Conservation (phyloP, 2,888 invertebrate species). For the Synanthedon tipuliformis region DNA sequence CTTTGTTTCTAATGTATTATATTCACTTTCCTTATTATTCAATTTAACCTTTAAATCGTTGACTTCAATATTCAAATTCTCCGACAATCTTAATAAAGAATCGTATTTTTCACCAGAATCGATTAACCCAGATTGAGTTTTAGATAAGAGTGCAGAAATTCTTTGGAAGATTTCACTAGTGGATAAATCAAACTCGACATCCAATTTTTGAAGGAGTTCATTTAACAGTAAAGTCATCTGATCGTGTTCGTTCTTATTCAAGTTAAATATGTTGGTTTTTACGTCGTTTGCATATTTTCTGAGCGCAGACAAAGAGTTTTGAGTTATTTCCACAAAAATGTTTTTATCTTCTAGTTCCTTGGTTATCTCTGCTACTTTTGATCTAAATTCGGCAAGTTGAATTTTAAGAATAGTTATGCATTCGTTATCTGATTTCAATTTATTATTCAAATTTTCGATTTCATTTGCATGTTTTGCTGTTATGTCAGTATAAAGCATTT, state of each 20-base stretch:
- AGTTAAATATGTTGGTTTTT: constrained; percentile 7
- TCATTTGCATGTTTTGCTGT: constrained; percentile 39
- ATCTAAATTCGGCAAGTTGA: constrained; percentile 19
- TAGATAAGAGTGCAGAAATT: constrained; percentile 22
- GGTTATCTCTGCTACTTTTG: constrained; percentile 21
- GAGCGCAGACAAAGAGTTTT: constrained; percentile 22
- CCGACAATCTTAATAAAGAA: constrained; percentile 24
- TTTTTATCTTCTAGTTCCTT: constrained; percentile 29
- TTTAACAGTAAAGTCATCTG: constrained; percentile 24
- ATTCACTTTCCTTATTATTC: constrained; percentile 38
- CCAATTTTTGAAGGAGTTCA: constrained; percentile 35
- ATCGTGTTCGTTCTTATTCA: constrained; percentile 9
- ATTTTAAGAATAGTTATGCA: constrained; percentile 23
- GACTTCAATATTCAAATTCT: constrained; percentile 22
- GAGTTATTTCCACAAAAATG: constrained; percentile 17
- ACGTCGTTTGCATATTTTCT: constrained; percentile 24
- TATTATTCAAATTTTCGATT: constrained; percentile 46
- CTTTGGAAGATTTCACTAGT: constrained; percentile 29
- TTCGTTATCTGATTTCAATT: constrained; percentile 40
- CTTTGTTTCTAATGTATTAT: constrained; percentile 30
- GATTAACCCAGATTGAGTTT: constrained; percentile 24
- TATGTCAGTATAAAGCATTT: constrained; percentile 38
- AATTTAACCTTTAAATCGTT: constrained; percentile 28
- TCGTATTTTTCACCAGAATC: constrained; percentile 21
- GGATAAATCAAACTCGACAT: constrained; percentile 30